Conservation (phyloP, 2,888 invertebrate species). For the Macrosoma leucophasiata region DNA sequence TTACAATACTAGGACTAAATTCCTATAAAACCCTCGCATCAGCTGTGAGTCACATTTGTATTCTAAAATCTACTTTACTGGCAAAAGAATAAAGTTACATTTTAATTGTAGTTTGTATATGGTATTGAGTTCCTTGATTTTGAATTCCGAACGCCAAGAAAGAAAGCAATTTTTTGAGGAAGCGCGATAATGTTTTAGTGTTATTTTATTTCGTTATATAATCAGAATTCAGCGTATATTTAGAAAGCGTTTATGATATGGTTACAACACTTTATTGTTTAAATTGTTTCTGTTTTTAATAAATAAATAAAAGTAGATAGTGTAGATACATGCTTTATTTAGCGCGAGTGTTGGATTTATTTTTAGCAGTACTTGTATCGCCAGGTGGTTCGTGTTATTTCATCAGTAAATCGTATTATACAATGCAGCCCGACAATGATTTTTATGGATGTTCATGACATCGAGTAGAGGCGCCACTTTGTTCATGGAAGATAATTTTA, state of each 20-base stretch:
- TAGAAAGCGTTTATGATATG: conserved; percentile 14
- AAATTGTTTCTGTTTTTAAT: conserved; percentile 28
- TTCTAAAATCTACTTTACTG: conserved; percentile 35
- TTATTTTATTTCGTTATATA: conserved; percentile 46
- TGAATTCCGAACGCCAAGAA: conserved; percentile 65
- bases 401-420: conserved; percentile 35
- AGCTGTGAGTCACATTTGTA: conserved; percentile 48
- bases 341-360: conserved; percentile 30
- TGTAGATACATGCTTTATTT: conserved; percentile 16
- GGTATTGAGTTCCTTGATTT: conserved; percentile 60
- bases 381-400: conserved; percentile 45
- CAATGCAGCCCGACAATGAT: conserved; percentile 9
- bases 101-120: conserved; percentile 19
- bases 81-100: conserved; percentile 23
- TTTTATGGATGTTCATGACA: too few relatives aligned
- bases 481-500: too few relatives aligned
- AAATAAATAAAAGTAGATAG: conserved; percentile 27
- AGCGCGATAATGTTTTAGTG: conserved; percentile 47
- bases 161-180: conserved; percentile 69
- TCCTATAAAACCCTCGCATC: conserved; percentile 27
- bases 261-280: conserved; percentile 19
- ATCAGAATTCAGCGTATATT: conserved; percentile 18
- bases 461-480: too few relatives aligned
- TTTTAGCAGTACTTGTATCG: conserved; percentile 44
- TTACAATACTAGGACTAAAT: conserved; percentile 18